Base-by-base conservation (phyloP, 2,113 vertebrate genomes). In the Dromaius novaehollandiae region DNA sequence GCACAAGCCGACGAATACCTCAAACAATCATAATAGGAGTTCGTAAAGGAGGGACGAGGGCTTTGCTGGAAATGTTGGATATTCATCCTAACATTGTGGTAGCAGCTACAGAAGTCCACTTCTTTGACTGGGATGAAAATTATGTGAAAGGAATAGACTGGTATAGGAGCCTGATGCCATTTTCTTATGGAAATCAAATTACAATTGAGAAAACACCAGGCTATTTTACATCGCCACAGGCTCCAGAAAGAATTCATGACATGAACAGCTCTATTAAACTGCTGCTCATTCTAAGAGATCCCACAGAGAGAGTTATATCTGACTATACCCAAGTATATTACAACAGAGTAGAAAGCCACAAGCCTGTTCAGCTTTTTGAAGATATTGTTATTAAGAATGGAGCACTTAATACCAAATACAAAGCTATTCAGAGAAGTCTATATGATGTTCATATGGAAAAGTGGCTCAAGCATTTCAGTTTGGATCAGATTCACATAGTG, bases 261-360 rank as follows among this genome's bases (percentile, higher is more conserved):
- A 99, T 99, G 99, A 99, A 99, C 96, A 98, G 99, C 16, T 99
- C 99, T 83, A 98, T 99, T 96, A 99, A 99, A 96, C 98, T 99
- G 91, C 98, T 99, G 53, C 98, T 99, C 71, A 99, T 99, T 95
- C 95, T 99, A 34, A 98, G 99, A 81, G 99, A 99, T 96, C 99
- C 99, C 7, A 98, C 98, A 3, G 99, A 99, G 97, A 98, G 99
- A 74, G 99, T 99, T 90, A 98, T 99, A 96, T 99, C 99, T 9
- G 99, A 99, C 98, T 99, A 99, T 96, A 99, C 99, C 63, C 99
- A 99, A 98, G 99, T 99, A 44, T 99, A 99, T 97, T 99, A 99
- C 98, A 99, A 99, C 97, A 98, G 99, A 73, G 96, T 99, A 84
- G 99, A 99, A 98, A 99, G 98, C 95, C 99, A 98, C 98, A 99